Evolutionary conservation across 2,888 invertebrate species (phyloP).

Genomic region (Pecten maximus): DNA sequence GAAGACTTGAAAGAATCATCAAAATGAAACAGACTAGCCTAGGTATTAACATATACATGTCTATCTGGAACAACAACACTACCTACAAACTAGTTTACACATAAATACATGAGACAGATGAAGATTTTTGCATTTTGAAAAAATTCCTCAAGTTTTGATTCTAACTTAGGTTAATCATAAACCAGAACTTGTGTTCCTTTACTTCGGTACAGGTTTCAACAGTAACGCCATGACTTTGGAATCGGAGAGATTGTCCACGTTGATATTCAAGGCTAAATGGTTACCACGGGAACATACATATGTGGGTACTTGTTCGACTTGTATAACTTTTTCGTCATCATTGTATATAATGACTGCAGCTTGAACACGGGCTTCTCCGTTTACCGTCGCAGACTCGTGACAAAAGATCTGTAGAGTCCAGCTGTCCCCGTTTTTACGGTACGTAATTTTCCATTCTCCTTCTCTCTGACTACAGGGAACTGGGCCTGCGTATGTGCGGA

Average conservation of each 20-base stretch:
- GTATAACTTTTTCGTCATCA: constrained; percentile 79
- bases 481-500: constrained; percentile 80
- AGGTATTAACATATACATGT: too few species aligned
- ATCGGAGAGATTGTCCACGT: constrained; percentile 69
- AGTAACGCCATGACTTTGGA: constrained; percentile 79
- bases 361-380: constrained; percentile 79
- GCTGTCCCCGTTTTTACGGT: constrained; percentile 78
- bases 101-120: too few species aligned
- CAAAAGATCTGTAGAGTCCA: constrained; percentile 81
- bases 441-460: constrained; percentile 82
- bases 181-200: not conserved
- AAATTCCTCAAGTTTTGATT: not conserved
- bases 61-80: too few species aligned
- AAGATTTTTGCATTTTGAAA: too few species aligned
- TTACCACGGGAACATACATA: constrained; percentile 75
- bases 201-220: constrained; percentile 77
- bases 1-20: too few species aligned
- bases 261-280: constrained; percentile 73
- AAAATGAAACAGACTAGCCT: too few species aligned
- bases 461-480: constrained; percentile 78
- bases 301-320: constrained; percentile 77
- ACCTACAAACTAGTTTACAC: too few species aligned
- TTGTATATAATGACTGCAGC: constrained; percentile 78
- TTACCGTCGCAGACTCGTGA: constrained; percentile 79
- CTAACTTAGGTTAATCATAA: not conserved